phyloP scores from a whole-genome alignment of 2,797 vertebrate genomes.

The Xenops minutus region DNA sequence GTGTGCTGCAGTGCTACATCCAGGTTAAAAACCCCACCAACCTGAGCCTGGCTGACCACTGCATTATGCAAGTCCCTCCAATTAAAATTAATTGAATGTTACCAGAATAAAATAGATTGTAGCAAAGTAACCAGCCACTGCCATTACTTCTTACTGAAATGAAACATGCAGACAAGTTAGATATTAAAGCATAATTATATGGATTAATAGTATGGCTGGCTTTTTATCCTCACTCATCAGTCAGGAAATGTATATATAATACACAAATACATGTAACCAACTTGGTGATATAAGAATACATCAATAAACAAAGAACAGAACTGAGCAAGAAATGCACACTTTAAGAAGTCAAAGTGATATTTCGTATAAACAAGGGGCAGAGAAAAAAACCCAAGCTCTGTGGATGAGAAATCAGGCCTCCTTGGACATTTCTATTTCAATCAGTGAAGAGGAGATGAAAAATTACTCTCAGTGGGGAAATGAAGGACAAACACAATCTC shows the following conservation, averaged over 20 bases:
- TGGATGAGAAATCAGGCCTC: background rate
- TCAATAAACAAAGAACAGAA: background rate
- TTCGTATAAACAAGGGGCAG: background rate
- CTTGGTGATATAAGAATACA: background rate
- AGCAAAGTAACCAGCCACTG: background rate
- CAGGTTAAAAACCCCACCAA: background rate
- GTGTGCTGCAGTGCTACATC: background rate
- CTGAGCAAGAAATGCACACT: background rate
- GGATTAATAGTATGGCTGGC: background rate
- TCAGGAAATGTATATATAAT: background rate
- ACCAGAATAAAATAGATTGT: background rate
- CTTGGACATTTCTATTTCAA: conserved; percentile 15
- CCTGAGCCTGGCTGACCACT: background rate
- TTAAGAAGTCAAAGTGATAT: background rate
- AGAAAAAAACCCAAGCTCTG: background rate
- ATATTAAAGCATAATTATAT: background rate
- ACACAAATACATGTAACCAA: background rate
- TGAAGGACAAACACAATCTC: conserved; percentile 22
- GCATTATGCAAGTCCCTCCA: background rate
- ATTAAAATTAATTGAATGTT: background rate
- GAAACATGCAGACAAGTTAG: background rate
- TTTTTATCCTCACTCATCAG: background rate
- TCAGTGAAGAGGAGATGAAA: conserved; percentile 24
- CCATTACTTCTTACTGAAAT: background rate
- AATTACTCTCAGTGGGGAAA: conserved; percentile 34